Base-by-base conservation (phyloP, 2,113 vertebrate species). In the Malurus alboscapulatus region DNA sequence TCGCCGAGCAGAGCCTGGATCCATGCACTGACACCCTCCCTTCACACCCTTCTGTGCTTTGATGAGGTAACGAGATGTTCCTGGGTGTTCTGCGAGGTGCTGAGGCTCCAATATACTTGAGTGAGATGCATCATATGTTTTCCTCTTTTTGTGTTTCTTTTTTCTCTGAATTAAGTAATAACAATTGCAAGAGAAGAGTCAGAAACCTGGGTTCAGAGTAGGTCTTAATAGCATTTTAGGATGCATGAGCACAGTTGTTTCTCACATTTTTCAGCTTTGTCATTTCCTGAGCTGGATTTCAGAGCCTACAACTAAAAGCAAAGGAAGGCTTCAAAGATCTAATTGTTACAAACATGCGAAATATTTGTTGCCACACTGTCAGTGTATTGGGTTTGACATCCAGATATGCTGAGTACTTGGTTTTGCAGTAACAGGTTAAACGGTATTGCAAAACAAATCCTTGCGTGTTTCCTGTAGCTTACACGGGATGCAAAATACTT, bases 11-110 rank as follows among this genome's bases (percentile, higher is more conserved):
- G 42, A 10, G 30, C 30, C 14, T 36, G 34, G 14, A 7, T 44
- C 20, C 44, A 32, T 22, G 17, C 7, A 5, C 21, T 26, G 38
- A n/a, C 38, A 3, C 6, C 4, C 8, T 38, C 27, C 19, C 38
- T 67, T 25, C 19, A 21, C 32, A 6, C 7, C 2, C 22, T n/a
- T 24, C 2, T 9, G 3, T 11, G 12, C n/a, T 13, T 0, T 7
- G n/a, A 8, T 47, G n/a, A 44, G 10, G 7, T 14, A 10, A n/a
- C 34, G 29, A 54, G 17, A 2, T 27, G 1, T 26, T 51, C 17
- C 14, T 54, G 26, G 5, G 26, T 69, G 48, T 38, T 34, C 19
- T 25, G 27, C 9, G 3, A 24, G 6, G 4, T 26, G 18, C 50
- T 27, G 24, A 67, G 42, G 29, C 8, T 48, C 36, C 36, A 9